Conservation (phyloP, 2,113 vertebrate genomes). For the Phyllostomus discolor region DNA sequence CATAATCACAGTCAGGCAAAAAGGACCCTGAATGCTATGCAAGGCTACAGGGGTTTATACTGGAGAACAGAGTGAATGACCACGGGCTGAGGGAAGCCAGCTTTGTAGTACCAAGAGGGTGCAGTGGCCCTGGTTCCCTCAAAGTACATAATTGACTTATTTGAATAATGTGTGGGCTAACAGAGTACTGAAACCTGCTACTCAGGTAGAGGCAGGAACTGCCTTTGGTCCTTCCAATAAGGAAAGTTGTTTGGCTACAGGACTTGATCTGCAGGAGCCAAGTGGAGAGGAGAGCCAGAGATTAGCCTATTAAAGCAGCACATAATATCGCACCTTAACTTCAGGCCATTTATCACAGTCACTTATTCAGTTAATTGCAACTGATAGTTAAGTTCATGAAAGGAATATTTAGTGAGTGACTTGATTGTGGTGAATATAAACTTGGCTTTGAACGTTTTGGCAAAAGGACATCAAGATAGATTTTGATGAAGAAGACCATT, state of each 20-base stretch:
- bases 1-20: not conserved
- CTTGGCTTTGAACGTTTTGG: not conserved
- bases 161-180: not conserved
- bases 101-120: not conserved
- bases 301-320: not conserved
- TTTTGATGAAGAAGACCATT: not conserved
- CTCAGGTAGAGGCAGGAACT: not conserved
- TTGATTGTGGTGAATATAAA: not conserved
- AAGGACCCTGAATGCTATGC: not conserved
- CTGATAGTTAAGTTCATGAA: not conserved
- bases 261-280: not conserved
- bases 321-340: not conserved
- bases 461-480: not conserved
- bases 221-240: not conserved
- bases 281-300: not conserved
- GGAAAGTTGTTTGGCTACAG: not conserved
- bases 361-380: not conserved
- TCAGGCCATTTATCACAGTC: not conserved
- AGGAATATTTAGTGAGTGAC: not conserved
- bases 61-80: not conserved
- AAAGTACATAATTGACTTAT: not conserved
- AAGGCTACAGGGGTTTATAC: fast-evolving
- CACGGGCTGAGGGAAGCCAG: too few species aligned
- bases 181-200: not conserved
- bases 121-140: not conserved